A percentile compares a stretch with the other conserved stretches of the same genome.
Evolutionary conservation across 1,140 invertebrate species (phyloP).

Genomic region (Samia ricini): DNA sequence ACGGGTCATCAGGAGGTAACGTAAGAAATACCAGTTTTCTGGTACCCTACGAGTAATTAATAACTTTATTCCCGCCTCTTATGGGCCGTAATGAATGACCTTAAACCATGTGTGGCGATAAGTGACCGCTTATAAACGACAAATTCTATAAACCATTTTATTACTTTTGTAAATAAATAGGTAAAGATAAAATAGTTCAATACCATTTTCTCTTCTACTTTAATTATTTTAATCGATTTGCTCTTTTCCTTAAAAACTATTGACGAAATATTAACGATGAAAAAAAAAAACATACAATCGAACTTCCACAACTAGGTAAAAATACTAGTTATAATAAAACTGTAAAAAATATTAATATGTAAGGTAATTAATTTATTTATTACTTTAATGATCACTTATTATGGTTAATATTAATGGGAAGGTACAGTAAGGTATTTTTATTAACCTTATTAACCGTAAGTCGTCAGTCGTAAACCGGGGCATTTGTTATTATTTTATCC

Average conservation of each 20-base stretch:
- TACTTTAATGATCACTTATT: neutral
- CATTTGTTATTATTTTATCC: too few species aligned
- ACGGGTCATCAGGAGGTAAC: slow-evolving; percentile 14
- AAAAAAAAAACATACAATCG: too few species aligned
- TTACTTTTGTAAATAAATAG: too few species aligned
- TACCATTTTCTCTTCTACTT: too few species aligned
- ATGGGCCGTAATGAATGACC: slow-evolving; percentile 22
- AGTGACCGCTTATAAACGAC: neutral
- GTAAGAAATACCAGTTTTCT: slow-evolving; percentile 10
- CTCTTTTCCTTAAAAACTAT: too few species aligned
- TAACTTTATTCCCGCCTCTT: slow-evolving; percentile 27
- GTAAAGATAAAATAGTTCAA: too few species aligned
- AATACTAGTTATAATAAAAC: neutral
- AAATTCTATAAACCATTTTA: neutral
- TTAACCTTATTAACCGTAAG: too few species aligned
- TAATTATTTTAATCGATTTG: too few species aligned
- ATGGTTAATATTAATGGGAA: neutral
- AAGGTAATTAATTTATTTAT: neutral
- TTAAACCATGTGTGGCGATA: neutral
- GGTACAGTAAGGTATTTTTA: too few species aligned
- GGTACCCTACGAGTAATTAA: slow-evolving; percentile 18
- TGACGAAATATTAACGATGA: too few species aligned
- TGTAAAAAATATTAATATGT: neutral
- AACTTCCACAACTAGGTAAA: too few species aligned
- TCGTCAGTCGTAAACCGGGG: too few species aligned